Evolutionary conservation across 2,113 vertebrate genomes (phyloP).

Genomic region (Lepisosteus osseus): DNA sequence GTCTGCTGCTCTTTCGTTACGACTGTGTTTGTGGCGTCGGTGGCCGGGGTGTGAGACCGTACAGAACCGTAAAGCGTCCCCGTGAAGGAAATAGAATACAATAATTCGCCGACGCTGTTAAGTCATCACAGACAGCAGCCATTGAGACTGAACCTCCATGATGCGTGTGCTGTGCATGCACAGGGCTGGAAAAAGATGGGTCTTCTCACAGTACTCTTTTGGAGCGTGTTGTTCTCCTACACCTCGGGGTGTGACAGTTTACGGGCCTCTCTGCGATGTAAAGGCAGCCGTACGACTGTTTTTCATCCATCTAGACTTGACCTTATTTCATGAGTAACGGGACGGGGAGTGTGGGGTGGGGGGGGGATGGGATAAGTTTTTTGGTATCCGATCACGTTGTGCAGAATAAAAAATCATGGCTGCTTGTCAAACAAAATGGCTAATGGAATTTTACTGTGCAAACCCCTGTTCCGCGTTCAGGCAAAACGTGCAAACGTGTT

Average conservation of each 20-base stretch:
- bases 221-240: no score
- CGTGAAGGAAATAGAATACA: neutral
- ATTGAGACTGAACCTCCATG: conserved; percentile 56
- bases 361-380: conserved; percentile 27
- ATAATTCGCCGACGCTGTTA: neutral
- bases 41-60: neutral
- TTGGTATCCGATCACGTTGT: conserved; percentile 1
- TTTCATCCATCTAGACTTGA: conserved; percentile 37
- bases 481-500: no score
- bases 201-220: neutral
- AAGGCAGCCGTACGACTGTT: conserved; percentile 30
- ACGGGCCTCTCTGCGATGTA: no score
- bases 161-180: conserved; percentile 39
- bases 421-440: neutral
- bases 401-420: neutral
- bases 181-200: conserved; percentile 18
- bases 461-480: no score
- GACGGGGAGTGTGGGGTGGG: conserved; percentile 11
- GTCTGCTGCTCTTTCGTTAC: no score
- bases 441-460: neutral
- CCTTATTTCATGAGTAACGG: conserved; percentile 42
- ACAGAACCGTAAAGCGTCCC: neutral
- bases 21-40: neutral
- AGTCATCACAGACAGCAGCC: conserved; percentile 50
- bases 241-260: no score